Conservation (phyloP, 2,113 vertebrate genomes). For the Dromas ardeola region DNA sequence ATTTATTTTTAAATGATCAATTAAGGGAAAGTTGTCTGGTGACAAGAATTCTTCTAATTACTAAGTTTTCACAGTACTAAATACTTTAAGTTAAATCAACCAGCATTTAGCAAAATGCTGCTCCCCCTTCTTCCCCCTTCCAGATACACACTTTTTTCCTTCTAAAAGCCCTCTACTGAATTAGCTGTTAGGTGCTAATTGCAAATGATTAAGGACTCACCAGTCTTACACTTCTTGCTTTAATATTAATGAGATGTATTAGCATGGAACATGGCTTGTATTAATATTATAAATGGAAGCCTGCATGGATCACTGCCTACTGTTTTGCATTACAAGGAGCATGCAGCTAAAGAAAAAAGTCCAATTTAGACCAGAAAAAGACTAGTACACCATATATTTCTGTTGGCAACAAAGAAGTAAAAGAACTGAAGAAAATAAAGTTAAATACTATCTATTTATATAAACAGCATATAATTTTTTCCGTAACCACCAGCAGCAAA, state of each 20-base stretch:
- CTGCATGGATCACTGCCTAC: conserved; percentile 77
- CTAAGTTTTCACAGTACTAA: conserved; percentile 73
- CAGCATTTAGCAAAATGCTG: conserved; percentile 68
- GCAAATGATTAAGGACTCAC: conserved; percentile 82
- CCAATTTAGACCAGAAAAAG: conserved; percentile 50
- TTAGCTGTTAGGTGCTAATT: conserved; percentile 81
- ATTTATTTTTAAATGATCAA: conserved; percentile 68
- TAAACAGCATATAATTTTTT: conserved; percentile 46
- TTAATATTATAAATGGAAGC: conserved; percentile 82
- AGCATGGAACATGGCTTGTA: conserved; percentile 77
- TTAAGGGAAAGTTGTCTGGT: conserved; percentile 65
- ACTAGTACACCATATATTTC: conserved; percentile 37
- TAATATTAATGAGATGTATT: conserved; percentile 83
- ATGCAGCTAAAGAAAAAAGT: conserved; percentile 68
- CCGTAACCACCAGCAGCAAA: conserved; percentile 34
- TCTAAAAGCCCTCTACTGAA: conserved; percentile 77
- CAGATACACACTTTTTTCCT: conserved; percentile 34
- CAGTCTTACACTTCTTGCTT: conserved; percentile 76
- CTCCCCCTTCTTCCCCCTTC: conserved; percentile 6
- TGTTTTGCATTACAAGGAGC: conserved; percentile 70
- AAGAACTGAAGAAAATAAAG: conserved; percentile 57
- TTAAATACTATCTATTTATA: conserved; percentile 66
- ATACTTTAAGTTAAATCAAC: conserved; percentile 75
- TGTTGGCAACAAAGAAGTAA: conserved; percentile 38
- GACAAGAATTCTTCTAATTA: conserved; percentile 74